These are phyloP conservation scores for Microtus pennsylvanicus DNA, from an alignment of 2,113 vertebrate genomes.

Conservation along the genomic window DNA sequence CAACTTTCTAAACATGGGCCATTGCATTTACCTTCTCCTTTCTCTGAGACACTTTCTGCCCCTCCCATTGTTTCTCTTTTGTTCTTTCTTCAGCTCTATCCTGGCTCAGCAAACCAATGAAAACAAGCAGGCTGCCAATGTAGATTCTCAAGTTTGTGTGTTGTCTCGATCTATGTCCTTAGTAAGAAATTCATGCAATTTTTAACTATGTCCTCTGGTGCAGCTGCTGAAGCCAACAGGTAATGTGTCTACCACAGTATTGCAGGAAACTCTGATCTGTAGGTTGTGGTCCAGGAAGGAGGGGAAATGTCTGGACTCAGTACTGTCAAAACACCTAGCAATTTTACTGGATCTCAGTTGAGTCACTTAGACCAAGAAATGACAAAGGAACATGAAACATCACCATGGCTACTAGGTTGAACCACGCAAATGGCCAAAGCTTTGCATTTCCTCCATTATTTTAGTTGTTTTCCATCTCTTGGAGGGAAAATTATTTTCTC, in stretches of 20 bases:
- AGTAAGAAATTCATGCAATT: background rate
- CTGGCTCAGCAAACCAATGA: background rate
- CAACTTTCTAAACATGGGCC: too few relatives aligned
- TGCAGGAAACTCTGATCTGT: background rate
- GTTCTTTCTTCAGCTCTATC: background rate
- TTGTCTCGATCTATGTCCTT: background rate
- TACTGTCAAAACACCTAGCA: background rate
- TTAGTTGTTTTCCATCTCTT: background rate
- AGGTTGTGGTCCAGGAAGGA: rapidly evolving
- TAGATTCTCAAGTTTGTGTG: background rate
- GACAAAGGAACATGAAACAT: background rate
- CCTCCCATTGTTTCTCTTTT: too few relatives aligned
- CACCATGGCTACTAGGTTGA: background rate
- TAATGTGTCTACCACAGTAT: background rate
- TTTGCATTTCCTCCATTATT: background rate
- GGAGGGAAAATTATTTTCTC: background rate
- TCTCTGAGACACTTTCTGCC: background rate
- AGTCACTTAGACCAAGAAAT: background rate
- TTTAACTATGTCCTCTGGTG: background rate
- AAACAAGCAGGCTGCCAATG: background rate
- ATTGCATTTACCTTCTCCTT: too few relatives aligned
- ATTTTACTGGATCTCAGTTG: background rate
- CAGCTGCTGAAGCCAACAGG: background rate
- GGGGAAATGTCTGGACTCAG: background rate
- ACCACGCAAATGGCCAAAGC: background rate